Conservation (phyloP, 2,113 vertebrate genomes). For the Dissostichus mawsoni region DNA sequence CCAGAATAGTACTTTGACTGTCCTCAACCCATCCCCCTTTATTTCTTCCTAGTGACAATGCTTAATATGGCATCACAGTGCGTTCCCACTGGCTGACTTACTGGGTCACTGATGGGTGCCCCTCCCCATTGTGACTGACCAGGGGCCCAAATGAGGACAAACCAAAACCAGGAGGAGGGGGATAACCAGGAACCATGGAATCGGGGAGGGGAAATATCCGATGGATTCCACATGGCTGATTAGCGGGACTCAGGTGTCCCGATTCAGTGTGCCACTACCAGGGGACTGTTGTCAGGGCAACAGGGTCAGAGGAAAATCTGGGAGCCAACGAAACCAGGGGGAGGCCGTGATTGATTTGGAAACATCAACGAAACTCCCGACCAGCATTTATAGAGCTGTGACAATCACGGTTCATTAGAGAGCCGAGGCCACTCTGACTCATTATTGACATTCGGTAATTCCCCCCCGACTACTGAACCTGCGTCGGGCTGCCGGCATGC, state of each 20-base stretch:
- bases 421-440: constrained; percentile 45
- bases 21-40: constrained; percentile 19
- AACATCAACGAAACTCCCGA: constrained; percentile 57
- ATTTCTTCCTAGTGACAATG: constrained; percentile 57
- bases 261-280: constrained; percentile 53
- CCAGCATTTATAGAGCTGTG: constrained; percentile 45
- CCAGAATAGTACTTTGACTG: constrained; percentile 24
- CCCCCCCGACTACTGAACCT: constrained; percentile 42
- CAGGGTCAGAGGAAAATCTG: constrained; percentile 72
- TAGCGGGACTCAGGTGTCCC: constrained; percentile 79
- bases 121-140: constrained; percentile 41
- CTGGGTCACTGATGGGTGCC: constrained; percentile 63
- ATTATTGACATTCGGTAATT: constrained; percentile 60
- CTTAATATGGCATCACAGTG: constrained; percentile 42
- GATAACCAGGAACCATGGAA: constrained; percentile 5
- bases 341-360: constrained; percentile 58
- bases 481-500: constrained; percentile 35
- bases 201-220: constrained; percentile 45
- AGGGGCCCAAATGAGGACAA: constrained; percentile 65
- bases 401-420: constrained; percentile 62
- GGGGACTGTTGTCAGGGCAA: constrained; percentile 76
- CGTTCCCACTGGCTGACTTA: constrained; percentile 56
- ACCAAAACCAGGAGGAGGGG: constrained; percentile 37
- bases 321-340: constrained; percentile 31
- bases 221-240: constrained; percentile 69